Evolutionary conservation across 1,140 invertebrate genomes (phyloP).

Genomic region (Rhyacophila brunnea): DNA sequence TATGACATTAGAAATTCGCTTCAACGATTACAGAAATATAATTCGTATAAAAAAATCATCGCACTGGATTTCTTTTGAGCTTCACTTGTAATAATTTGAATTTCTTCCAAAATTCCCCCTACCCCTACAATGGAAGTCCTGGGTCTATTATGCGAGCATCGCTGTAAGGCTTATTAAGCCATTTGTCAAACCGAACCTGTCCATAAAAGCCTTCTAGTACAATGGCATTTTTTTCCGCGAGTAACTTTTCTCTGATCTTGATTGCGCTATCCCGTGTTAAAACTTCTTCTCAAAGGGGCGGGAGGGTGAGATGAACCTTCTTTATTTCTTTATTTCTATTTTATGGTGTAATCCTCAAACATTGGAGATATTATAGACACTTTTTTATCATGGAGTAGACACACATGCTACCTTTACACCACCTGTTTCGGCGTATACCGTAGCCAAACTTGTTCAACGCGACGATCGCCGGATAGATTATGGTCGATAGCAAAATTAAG

Average conservation of each 20-base stretch:
- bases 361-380: no score
- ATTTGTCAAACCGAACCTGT: conserved; percentile 32
- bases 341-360: no score
- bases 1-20: neutral
- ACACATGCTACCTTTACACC: no score
- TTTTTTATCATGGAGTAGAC: no score
- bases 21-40: neutral
- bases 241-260: conserved; percentile 25
- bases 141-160: conserved; percentile 12
- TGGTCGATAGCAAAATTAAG: no score
- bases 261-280: conserved; percentile 1
- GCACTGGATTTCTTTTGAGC: neutral
- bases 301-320: neutral
- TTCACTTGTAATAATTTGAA: conserved; percentile 12
- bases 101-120: neutral
- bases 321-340: no score
- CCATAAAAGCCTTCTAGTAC: conserved; percentile 18
- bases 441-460: no score
- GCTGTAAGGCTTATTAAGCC: conserved; percentile 26
- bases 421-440: no score
- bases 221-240: conserved; percentile 22
- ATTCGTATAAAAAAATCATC: neutral
- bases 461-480: no score
- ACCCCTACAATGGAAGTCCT: conserved; percentile 8
- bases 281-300: neutral